A percentile compares a stretch with the other conserved stretches of the same genome.
These are phyloP conservation scores for Amblyraja radiata DNA, from an alignment of 2,797 vertebrate genomes.

Conservation along the genomic window DNA sequence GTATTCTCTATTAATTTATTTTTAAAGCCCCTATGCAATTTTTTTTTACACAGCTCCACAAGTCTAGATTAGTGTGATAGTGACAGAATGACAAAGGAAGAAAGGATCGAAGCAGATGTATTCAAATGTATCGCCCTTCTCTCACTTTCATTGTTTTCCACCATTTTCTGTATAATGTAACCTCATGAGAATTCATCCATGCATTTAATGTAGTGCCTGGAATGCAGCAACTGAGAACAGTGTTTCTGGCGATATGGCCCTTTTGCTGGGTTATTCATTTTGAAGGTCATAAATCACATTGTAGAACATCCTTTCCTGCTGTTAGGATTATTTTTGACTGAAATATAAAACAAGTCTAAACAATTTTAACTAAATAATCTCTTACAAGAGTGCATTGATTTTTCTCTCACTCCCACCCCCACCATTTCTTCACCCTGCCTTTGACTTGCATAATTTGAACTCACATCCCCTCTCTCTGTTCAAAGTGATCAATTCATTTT, in stretches of 20 bases:
- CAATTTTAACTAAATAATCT: constrained; percentile 27
- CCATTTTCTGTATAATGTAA: constrained; percentile 38
- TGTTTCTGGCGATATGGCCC: constrained; percentile 25
- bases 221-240: constrained; percentile 26
- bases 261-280: constrained; percentile 38
- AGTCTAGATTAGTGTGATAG: constrained; percentile 11
- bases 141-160: constrained; percentile 35
- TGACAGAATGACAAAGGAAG: constrained; percentile 28
- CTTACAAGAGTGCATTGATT: constrained; percentile 7
- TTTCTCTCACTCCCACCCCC: neutral
- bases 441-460: constrained; percentile 34
- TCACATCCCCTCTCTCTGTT: constrained; percentile 14
- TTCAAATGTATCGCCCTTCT: constrained; percentile 32
- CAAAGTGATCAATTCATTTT: constrained; percentile 37
- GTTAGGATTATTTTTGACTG: neutral
- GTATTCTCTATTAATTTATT: neutral
- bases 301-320: neutral
- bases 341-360: constrained; percentile 4
- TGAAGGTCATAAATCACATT: constrained; percentile 29
- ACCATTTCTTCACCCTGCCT: constrained; percentile 20
- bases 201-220: constrained; percentile 38
- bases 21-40: constrained; percentile 9
- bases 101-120: constrained; percentile 29
- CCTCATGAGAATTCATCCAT: constrained; percentile 38
- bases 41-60: constrained; percentile 19